Evolutionary conservation across 2,113 vertebrate species (phyloP), one percentile per base, ranked within the genome.

Genomic region (Lynx canadensis): DNA sequence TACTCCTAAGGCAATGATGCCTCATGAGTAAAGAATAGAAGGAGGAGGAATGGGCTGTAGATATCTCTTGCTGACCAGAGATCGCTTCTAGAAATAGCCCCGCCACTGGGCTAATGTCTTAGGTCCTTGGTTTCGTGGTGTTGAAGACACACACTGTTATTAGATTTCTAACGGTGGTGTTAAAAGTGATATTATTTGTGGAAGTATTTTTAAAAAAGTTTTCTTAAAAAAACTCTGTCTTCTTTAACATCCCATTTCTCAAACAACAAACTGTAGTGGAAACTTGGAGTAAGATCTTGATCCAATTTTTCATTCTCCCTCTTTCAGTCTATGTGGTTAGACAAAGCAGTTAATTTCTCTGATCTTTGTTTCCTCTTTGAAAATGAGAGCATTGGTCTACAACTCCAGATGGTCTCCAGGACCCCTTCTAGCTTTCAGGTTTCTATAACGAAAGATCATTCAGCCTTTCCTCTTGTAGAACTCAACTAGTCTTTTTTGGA

Each of bases 221-320:
- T 87, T n/a, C 48, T 66, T 36, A 16, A 90, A 74, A 21, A 65
- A 1, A 27, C 45, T 36, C n/a, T 83, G 38, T 38, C 23, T 85
- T 84, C 18, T 93, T 93, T n/a, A 78, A 78, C 57, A 76, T 71
- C 10, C 33, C n/a, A 57, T 92, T 92, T 84, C n/a, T 48, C 81
- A 80, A 83, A 88, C 48, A 87, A 52, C 5, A 69, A 89, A 60
- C 19, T 57, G 3, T 48, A 63, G 33, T 68, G 12, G 57, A 95
- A 68, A 89, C 48, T 93, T 85, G 31, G 45, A 83, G 57, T 73
- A 95, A 89, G n/a, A 90, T 14, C 92, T 90, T 57, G 33, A 41
- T 66, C 3, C n/a, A 74, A 25, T 8, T 69, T 93, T 78, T 60
- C 14, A 38, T 71, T 87, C 33, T 85, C 52, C 18, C n/a, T 63